phyloP scores from a whole-genome alignment of 2,888 invertebrate genomes.

The Melipona beecheii region DNA sequence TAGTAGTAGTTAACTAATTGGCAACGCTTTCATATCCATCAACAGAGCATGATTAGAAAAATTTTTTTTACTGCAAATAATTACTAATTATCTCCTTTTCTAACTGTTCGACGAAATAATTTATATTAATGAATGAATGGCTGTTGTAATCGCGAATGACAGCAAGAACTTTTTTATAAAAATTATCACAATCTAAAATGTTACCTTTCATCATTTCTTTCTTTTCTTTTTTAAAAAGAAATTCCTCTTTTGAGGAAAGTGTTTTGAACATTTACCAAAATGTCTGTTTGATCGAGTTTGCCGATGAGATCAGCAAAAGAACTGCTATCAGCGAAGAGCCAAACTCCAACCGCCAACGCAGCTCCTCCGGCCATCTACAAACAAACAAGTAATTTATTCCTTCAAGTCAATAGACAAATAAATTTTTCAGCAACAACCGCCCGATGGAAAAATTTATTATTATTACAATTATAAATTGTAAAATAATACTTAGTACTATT shows the following conservation, averaged over 20 bases:
- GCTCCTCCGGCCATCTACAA: constrained; percentile 87
- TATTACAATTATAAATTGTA: too few relatives aligned
- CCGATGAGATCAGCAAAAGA: constrained; percentile 85
- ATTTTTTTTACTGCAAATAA: background rate
- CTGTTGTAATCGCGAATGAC: too few relatives aligned
- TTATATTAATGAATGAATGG: background rate
- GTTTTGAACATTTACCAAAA: constrained; percentile 72
- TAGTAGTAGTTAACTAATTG: constrained; percentile 55
- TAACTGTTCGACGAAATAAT: background rate
- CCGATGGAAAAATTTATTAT: too few relatives aligned
- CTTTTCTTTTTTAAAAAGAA: background rate
- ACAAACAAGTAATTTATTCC: constrained; percentile 63
- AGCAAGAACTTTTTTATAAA: background rate
- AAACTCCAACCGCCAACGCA: constrained; percentile 88
- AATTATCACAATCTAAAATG: background rate
- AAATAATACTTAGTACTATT: too few relatives aligned
- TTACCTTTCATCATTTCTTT: background rate
- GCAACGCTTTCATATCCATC: constrained; percentile 64
- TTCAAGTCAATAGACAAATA: too few relatives aligned
- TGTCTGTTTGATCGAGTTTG: constrained; percentile 74
- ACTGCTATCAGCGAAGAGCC: constrained; percentile 89
- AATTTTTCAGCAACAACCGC: too few relatives aligned
- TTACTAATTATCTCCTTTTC: background rate
- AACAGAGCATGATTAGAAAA: constrained; percentile 85
- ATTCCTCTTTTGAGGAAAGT: background rate